Base-by-base conservation (phyloP, 1,140 invertebrate genomes). In the Camponotus vicinus region DNA sequence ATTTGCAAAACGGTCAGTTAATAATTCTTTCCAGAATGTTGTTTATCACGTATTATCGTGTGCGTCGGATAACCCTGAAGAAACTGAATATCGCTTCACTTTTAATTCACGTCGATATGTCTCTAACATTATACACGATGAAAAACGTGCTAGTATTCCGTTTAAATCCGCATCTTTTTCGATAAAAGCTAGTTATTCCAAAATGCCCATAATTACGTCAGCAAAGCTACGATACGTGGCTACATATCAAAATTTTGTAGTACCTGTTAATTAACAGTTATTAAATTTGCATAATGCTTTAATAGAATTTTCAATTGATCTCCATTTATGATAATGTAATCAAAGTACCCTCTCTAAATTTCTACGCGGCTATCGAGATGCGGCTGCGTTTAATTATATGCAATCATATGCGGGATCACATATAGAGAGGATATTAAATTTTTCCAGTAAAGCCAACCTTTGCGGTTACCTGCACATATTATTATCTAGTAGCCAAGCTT, bases 251-350 rank as follows among this genome's bases (percentile, higher is more conserved):
- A 69, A 61, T 73, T 73, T 49, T n/a, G 4, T 37, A 61, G 32
- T 61, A 21, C 13, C 40, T 37, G 79, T 83, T 83, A 83, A 83
- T 83, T 75, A 83, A 83, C 55, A 73, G 79, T 83, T 73, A 83
- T 75, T 59, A 83, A 83, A 83, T 83, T 83, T 73, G 55, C 69
- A 83, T 83, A 83, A 83, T 83, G 69, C 79, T 1, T 9, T 82
- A 82, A 83, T 83, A 73, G 79, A 55, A 73, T 83, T 83, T 83
- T 83, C 69, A 49, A 73, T 83, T 83, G 79, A 83, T 83, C 79
- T 73, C 40, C 40, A 83, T 83, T 83, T 73, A 45, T 13, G 79
- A 83, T 83, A 83, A 75, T 57, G 55, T 83, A 73, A 83, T 83
- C 61, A 83, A 83, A 83, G 69, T 73, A 32, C 40, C 27, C 55